phyloP scores from a whole-genome alignment of 2,888 invertebrate genomes.

The Nycteola revayana region DNA sequence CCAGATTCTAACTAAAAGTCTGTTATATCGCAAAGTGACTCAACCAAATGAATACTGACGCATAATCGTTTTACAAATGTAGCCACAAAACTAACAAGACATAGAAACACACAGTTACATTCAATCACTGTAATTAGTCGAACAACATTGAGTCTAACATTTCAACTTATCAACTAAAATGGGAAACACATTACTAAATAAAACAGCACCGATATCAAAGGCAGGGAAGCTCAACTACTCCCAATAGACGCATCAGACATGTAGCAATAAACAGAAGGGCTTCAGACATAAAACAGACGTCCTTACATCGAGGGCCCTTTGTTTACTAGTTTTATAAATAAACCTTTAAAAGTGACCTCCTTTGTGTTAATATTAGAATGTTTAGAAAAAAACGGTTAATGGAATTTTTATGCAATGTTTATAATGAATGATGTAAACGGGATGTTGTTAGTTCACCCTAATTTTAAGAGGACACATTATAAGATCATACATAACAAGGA shows the following conservation, averaged over 20 bases:
- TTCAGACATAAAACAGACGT: constrained; percentile 72
- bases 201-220: constrained; percentile 50
- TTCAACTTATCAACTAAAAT: constrained; percentile 22
- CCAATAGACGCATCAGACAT: constrained; percentile 57
- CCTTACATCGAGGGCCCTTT: constrained; percentile 55
- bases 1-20: too few species aligned
- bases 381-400: constrained; percentile 15
- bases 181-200: constrained; percentile 27
- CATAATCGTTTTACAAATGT: too few species aligned
- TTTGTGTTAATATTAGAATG: constrained; percentile 40
- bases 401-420: neutral
- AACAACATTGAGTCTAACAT: constrained; percentile 13
- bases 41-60: too few species aligned
- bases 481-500: too few species aligned
- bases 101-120: constrained; percentile 14
- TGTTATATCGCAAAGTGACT: too few species aligned
- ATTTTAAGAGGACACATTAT: too few species aligned
- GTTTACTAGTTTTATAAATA: constrained; percentile 67
- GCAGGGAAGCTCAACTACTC: constrained; percentile 49
- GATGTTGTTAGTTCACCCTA: too few species aligned
- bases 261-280: constrained; percentile 66
- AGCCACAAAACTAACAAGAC: constrained; percentile 7
- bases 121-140: constrained; percentile 19
- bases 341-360: constrained; percentile 48
- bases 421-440: too few species aligned